phyloP scores from a whole-genome alignment of 1,140 invertebrate genomes.

The Heterodera carotae region DNA sequence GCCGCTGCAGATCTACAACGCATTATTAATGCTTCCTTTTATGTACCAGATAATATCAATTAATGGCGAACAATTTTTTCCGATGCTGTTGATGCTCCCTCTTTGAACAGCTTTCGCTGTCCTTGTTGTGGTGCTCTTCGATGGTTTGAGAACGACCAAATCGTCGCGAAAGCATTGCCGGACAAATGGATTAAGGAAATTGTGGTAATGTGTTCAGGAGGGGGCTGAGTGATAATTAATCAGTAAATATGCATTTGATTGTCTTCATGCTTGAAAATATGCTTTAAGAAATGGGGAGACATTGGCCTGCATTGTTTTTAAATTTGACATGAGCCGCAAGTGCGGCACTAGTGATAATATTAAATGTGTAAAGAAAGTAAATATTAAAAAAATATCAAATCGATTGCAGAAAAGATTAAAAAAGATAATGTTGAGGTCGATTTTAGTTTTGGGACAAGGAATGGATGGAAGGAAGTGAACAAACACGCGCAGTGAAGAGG shows the following conservation, averaged over 20 bases:
- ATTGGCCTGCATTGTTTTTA: too few relatives aligned
- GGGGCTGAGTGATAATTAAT: constrained; percentile 1
- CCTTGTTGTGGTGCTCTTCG: constrained; percentile 15
- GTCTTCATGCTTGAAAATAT: too few relatives aligned
- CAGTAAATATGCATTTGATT: too few relatives aligned
- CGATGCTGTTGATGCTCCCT: not conserved
- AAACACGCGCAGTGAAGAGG: not conserved
- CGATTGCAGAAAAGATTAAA: not conserved
- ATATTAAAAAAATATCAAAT: not conserved
- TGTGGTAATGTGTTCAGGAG: too few relatives aligned
- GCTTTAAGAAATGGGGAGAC: too few relatives aligned
- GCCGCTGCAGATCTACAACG: constrained; percentile 4
- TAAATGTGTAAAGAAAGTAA: too few relatives aligned
- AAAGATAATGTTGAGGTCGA: not conserved
- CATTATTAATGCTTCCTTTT: not conserved
- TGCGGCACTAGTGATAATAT: too few relatives aligned
- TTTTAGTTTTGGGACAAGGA: not conserved
- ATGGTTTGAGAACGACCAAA: constrained; percentile 17
- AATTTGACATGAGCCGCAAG: too few relatives aligned
- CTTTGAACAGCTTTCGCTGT: not conserved
- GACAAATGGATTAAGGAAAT: too few relatives aligned
- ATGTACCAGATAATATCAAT: not conserved
- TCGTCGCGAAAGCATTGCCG: constrained; percentile 2
- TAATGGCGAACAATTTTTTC: constrained; percentile 23
- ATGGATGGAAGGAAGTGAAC: not conserved